Evolutionary conservation across 2,113 vertebrate genomes (phyloP).

Genomic region (Agelaius tricolor): DNA sequence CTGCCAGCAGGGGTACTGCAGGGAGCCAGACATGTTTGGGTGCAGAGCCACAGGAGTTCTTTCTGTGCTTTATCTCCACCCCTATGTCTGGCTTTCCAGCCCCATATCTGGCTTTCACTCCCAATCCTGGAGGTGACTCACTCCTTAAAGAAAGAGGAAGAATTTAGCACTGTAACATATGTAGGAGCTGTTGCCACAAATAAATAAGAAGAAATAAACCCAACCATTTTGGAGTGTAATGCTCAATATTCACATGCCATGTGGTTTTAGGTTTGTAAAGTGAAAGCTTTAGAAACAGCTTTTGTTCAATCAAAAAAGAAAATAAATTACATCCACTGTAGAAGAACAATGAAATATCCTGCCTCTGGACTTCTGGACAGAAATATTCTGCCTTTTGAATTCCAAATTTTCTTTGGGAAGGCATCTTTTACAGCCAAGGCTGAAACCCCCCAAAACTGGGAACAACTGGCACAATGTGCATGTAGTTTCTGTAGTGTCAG

Average conservation of each 20-base stretch:
- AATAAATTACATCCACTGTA: not conserved
- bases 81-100: not conserved
- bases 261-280: not conserved
- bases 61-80: not conserved
- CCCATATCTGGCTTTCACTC: not conserved
- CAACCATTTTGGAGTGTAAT: not conserved
- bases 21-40: fast-evolving
- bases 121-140: not conserved
- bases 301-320: not conserved
- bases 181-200: not conserved
- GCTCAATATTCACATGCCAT: fast-evolving
- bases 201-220: not conserved
- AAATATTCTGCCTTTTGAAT: not conserved
- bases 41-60: not conserved
- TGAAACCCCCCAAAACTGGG: not conserved
- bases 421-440: not conserved
- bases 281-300: not conserved
- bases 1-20: not conserved
- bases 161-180: not conserved
- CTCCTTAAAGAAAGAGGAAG: not conserved
- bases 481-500: not conserved
- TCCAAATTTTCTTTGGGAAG: not conserved
- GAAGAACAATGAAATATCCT: not conserved
- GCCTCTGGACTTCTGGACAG: not conserved
- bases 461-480: not conserved